Conservation (phyloP, 2,113 vertebrate species). For the Notarius lentiginosus region DNA sequence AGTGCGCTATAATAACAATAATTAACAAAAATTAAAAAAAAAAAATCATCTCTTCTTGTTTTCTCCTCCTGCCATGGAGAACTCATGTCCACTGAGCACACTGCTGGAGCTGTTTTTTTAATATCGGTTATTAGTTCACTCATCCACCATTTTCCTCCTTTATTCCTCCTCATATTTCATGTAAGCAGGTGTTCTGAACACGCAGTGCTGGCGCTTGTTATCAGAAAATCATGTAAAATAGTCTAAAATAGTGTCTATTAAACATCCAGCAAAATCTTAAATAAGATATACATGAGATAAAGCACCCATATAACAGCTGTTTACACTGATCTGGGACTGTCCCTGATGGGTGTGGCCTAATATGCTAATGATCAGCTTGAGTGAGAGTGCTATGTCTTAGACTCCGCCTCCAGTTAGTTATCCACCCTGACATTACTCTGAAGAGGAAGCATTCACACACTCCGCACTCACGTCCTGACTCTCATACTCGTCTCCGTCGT, state of each 20-base stretch:
- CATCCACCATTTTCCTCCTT: neutral
- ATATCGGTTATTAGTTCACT: neutral
- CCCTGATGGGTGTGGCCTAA: neutral
- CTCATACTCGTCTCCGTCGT: conserved; percentile 83
- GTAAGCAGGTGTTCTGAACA: neutral
- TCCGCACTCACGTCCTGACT: neutral
- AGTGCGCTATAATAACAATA: neutral
- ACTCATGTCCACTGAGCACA: neutral
- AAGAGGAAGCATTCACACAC: neutral
- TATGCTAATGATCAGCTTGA: neutral
- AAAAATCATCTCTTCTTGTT: neutral
- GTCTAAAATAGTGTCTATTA: neutral
- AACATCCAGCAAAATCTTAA: neutral
- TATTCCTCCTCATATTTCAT: neutral
- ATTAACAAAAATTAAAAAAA: neutral
- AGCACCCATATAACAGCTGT: neutral
- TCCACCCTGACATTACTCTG: neutral
- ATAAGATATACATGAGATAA: neutral
- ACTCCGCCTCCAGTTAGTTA: neutral
- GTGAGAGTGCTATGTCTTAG: neutral
- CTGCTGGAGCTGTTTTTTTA: neutral
- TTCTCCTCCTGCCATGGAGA: neutral
- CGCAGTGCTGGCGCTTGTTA: neutral
- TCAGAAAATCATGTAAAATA: neutral
- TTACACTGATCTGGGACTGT: neutral